Evolutionary conservation across 2,113 vertebrate species (phyloP).

Genomic region (Casuarius casuarius): DNA sequence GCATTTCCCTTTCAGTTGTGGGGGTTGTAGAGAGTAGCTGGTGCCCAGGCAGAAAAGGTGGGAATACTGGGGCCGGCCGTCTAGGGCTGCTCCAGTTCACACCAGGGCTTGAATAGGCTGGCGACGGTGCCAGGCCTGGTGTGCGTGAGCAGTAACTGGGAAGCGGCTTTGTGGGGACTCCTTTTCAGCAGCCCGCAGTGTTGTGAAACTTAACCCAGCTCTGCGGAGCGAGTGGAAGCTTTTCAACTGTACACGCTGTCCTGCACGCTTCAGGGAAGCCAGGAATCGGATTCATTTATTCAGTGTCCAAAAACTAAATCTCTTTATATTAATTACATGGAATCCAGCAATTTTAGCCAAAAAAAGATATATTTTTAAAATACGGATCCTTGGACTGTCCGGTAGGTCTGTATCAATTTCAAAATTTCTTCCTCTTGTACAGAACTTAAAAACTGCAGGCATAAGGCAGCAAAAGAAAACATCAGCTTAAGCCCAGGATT

Average conservation of each 20-base stretch:
- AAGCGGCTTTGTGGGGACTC: constrained; percentile 41
- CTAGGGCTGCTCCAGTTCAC: neutral
- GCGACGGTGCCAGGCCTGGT: neutral
- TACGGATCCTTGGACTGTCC: neutral
- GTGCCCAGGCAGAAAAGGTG: rapidly evolving
- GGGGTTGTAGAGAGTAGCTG: neutral
- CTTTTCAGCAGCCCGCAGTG: constrained; percentile 3
- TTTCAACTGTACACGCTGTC: constrained; percentile 35
- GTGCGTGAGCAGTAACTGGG: neutral
- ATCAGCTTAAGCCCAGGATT: neutral
- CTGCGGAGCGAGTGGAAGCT: constrained; percentile 1
- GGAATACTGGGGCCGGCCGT: neutral
- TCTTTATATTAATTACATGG: constrained; percentile 31
- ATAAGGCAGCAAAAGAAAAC: constrained; percentile 30
- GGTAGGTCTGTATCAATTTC: neutral
- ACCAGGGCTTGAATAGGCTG: constrained; percentile 17
- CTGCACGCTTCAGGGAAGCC: neutral
- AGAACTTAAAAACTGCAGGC: neutral
- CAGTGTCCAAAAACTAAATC: constrained; percentile 21
- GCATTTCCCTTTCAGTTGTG: neutral
- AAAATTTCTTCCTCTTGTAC: neutral
- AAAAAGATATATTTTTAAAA: neutral
- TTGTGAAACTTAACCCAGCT: neutral
- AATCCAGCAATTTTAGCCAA: neutral
- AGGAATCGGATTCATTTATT: neutral